Base-by-base conservation (phyloP, 35 echinoderm and acorn worm species). In the Apostichopus californicus region DNA sequence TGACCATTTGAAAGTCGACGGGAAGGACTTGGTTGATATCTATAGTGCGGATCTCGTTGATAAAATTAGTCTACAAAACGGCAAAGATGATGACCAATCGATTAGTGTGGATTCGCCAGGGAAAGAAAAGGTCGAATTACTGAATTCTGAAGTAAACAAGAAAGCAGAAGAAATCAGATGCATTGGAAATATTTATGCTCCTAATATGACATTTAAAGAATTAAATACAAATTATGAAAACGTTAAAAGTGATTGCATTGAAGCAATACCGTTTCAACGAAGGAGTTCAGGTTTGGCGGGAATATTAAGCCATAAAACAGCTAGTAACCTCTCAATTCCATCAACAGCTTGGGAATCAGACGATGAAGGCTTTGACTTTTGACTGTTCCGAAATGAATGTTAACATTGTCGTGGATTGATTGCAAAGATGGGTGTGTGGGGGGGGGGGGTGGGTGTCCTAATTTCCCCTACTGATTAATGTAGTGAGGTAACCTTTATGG, bases 161-260 rank as follows among this genome's bases (percentile, higher is more conserved):
- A 92, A 46, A 10, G 79, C 89, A 5, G 78, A 90, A 15, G 90
- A 93, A 10, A 64, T 93, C 12, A 87, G 93, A 86, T 94, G 95
- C 23, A 79, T 91, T 53, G 94, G 94, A 5, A 93, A 98, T 87
- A 12, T 96, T 4, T 81, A 75, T 5, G 89, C 87, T 9, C 80
- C 34, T 17, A 98, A 93, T 17, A 94, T 98, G 91, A 98, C 97
- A 46, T 98, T 98, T n/a, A 65, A 86, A 22, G 77, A 89, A 55
- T 91, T 98, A 71, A 93, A 94, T 23, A 56, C 54, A 1, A 87
- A 87, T 54, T 92, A 79, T 25, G 55, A 24, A 53, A 57, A 89
- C 14, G 21, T 71, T 54, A 89, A 57, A 56, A 89, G 70, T 80
- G 66, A 90, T 23, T 90, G 88, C 4, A 21, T 78, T 22, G 88